Conservation (phyloP, 2,113 vertebrate species). For the Rhinopomastus cyanomelas region DNA sequence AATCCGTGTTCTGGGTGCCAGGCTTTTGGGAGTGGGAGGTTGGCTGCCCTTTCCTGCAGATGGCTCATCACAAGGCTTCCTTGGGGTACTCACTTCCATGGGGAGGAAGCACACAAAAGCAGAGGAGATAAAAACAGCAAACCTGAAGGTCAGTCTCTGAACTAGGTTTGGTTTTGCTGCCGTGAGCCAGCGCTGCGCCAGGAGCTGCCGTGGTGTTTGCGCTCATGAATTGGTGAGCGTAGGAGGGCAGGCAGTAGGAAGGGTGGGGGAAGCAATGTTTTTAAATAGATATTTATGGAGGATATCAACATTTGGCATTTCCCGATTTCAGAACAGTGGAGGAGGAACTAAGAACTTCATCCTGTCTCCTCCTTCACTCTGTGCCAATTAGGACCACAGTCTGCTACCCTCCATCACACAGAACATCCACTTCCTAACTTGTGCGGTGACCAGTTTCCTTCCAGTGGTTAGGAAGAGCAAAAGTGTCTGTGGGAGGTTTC, state of each 20-base stretch:
- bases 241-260: conserved; percentile 20
- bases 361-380: neutral
- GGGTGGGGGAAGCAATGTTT: conserved; percentile 4
- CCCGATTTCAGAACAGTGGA: conserved; percentile 35
- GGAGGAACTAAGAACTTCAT: conserved; percentile 50
- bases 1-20: neutral
- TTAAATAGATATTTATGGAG: conserved; percentile 46
- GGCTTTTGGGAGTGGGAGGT: conserved; percentile 12
- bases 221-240: neutral
- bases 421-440: neutral
- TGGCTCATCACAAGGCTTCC: conserved; percentile 10
- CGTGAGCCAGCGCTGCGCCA: neutral
- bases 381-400: conserved; percentile 6
- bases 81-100: neutral
- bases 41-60: conserved; percentile 50
- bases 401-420: neutral
- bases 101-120: neutral
- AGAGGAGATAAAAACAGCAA: neutral
- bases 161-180: neutral
- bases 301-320: conserved; percentile 55
- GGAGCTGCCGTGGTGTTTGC: conserved; percentile 3
- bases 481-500: neutral
- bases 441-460: neutral
- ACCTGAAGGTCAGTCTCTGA: conserved; percentile 47
- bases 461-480: neutral